These are phyloP conservation scores for Cheilosia soror DNA, from an alignment of 2,888 invertebrate genomes.

Conservation along the genomic window DNA sequence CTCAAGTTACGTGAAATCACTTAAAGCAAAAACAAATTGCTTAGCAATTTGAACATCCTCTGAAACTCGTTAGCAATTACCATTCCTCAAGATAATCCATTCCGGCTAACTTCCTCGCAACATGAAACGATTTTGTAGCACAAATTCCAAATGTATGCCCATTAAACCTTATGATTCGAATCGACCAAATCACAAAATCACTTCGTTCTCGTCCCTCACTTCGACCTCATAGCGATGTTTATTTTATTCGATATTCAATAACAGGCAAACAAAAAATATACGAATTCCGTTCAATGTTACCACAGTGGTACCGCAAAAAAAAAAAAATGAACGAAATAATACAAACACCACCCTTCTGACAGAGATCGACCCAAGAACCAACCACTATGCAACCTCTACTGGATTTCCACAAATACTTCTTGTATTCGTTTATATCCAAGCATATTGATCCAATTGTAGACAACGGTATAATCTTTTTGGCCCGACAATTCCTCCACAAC, in stretches of 20 bases:
- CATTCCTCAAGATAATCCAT: background rate
- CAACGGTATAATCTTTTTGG: constrained; percentile 28
- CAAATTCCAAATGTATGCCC: constrained; percentile 34
- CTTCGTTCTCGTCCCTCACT: background rate
- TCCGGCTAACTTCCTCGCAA: constrained; percentile 13
- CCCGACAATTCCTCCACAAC: constrained; percentile 1
- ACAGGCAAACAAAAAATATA: constrained; percentile 6
- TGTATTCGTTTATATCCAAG: background rate
- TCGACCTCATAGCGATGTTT: constrained; percentile 40
- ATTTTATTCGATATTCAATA: constrained; percentile 52
- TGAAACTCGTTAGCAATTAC: too few relatives aligned
- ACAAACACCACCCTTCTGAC: constrained; percentile 1
- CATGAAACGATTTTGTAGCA: constrained; percentile 21
- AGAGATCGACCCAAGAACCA: constrained; percentile 7
- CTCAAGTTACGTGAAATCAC: too few relatives aligned
- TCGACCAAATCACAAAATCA: constrained; percentile 54
- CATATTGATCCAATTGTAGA: constrained; percentile 54
- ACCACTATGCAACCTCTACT: constrained; percentile 17
- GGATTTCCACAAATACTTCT: constrained; percentile 10
- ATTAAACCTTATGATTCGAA: constrained; percentile 55
- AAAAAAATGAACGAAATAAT: constrained; percentile 10
- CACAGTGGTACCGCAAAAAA: constrained; percentile 30
- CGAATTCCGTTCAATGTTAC: constrained; percentile 26
- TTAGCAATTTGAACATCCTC: too few relatives aligned
- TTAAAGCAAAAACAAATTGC: too few relatives aligned